phyloP scores from a whole-genome alignment of 2,113 vertebrate genomes.

The Burhinus bistriatus region DNA sequence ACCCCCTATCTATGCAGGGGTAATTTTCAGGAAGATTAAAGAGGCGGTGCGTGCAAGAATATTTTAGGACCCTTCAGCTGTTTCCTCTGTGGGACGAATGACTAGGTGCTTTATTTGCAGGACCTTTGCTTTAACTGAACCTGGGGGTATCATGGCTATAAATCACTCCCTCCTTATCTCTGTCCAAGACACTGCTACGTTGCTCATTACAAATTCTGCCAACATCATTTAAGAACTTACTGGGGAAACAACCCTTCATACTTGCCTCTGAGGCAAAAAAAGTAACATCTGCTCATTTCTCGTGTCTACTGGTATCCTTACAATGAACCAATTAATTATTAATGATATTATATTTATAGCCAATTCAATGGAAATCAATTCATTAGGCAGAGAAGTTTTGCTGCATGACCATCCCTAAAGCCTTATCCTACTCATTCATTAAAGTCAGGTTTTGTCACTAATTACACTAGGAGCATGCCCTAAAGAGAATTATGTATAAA shows the following conservation, averaged over 20 bases:
- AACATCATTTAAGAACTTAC: background rate
- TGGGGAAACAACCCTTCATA: background rate
- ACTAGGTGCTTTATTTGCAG: background rate
- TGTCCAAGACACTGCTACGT: background rate
- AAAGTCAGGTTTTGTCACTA: slow-evolving; percentile 30
- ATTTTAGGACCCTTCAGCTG: background rate
- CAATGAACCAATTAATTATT: slow-evolving; percentile 15
- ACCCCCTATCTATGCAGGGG: background rate
- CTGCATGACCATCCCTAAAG: background rate
- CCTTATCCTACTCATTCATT: slow-evolving; percentile 22
- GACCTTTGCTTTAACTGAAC: background rate
- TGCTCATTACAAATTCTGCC: background rate
- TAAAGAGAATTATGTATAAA: slow-evolving; percentile 11
- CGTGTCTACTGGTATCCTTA: background rate
- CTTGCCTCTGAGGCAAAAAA: background rate
- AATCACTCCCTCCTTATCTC: background rate
- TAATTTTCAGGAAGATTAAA: background rate
- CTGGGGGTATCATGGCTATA: background rate
- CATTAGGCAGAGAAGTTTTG: slow-evolving; percentile 20
- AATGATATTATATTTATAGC: slow-evolving; percentile 45
- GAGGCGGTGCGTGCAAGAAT: background rate
- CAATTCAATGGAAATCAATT: slow-evolving; percentile 22
- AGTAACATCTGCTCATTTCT: background rate
- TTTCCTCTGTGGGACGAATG: background rate
- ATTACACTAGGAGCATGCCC: slow-evolving; percentile 1